Evolutionary conservation across 2,888 invertebrate species (phyloP).

Genomic region (Melanchra persicariae): DNA sequence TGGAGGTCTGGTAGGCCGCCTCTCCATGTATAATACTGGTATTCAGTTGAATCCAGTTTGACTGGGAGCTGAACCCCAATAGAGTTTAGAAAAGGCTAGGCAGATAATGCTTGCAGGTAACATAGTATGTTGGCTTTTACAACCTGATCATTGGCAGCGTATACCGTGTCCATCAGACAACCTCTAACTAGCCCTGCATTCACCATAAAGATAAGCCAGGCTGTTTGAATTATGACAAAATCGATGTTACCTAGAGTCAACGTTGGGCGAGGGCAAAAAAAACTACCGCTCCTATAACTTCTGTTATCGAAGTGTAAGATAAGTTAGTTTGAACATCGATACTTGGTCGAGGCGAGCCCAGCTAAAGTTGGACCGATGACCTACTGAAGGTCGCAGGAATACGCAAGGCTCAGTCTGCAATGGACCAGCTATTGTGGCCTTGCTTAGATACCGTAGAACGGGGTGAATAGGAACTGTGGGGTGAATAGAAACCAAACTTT

Average conservation of each 20-base stretch:
- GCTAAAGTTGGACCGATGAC: neutral
- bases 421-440: neutral
- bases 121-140: neutral
- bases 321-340: neutral
- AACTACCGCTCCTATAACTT: slow-evolving; percentile 14
- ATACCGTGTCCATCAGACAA: neutral
- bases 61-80: too few relatives aligned
- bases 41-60: too few relatives aligned
- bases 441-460: neutral
- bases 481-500: too few relatives aligned
- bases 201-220: slow-evolving; percentile 22
- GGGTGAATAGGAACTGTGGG: too few relatives aligned
- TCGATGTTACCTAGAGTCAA: slow-evolving; percentile 15
- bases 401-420: neutral
- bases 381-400: neutral
- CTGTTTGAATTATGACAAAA: slow-evolving; percentile 19
- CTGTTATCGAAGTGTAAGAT: slow-evolving; percentile 26
- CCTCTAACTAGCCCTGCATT: slow-evolving; percentile 19
- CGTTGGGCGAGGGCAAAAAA: neutral
- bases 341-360: neutral
- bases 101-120: neutral
- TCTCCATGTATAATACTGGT: too few relatives aligned
- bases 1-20: too few relatives aligned
- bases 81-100: too few relatives aligned
- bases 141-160: neutral